These are phyloP conservation scores for Bucco capensis DNA, from an alignment of 2,113 vertebrate genomes.

Conservation along the genomic window DNA sequence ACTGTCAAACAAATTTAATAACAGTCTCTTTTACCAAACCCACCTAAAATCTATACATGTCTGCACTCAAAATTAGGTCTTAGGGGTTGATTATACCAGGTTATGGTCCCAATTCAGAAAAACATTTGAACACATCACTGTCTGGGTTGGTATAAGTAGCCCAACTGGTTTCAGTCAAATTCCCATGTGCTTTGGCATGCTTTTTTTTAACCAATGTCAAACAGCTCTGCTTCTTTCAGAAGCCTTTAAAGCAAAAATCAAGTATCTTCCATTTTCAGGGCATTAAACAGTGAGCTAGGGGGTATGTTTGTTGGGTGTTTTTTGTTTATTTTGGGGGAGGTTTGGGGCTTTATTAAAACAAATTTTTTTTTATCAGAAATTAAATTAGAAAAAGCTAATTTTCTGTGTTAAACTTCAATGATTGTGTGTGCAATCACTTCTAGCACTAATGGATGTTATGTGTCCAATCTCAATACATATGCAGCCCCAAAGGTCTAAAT, in stretches of 20 bases:
- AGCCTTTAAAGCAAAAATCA: background rate
- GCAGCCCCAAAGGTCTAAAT: conserved; percentile 2
- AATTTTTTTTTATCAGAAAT: background rate
- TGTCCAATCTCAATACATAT: background rate
- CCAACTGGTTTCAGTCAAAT: background rate
- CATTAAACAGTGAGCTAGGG: background rate
- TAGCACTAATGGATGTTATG: background rate
- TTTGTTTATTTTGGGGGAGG: too few relatives aligned
- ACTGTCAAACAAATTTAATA: conserved; percentile 40
- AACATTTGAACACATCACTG: background rate
- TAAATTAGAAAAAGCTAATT: background rate
- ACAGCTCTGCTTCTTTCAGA: background rate
- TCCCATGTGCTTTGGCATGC: background rate
- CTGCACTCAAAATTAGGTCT: background rate
- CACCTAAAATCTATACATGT: conserved; percentile 10
- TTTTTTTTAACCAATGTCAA: background rate
- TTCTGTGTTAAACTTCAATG: background rate
- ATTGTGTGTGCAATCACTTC: background rate
- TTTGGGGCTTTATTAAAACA: background rate
- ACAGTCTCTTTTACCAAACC: conserved; percentile 6
- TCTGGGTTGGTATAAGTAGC: background rate
- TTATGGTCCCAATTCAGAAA: background rate
- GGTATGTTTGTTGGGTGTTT: too few relatives aligned
- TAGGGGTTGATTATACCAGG: background rate
- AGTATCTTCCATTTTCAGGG: background rate